A percentile compares a stretch with the other conserved stretches of the same genome.
These are phyloP conservation scores for Diaprepes abbreviatus DNA, from an alignment of 2,888 invertebrate species.

Conservation along the genomic window DNA sequence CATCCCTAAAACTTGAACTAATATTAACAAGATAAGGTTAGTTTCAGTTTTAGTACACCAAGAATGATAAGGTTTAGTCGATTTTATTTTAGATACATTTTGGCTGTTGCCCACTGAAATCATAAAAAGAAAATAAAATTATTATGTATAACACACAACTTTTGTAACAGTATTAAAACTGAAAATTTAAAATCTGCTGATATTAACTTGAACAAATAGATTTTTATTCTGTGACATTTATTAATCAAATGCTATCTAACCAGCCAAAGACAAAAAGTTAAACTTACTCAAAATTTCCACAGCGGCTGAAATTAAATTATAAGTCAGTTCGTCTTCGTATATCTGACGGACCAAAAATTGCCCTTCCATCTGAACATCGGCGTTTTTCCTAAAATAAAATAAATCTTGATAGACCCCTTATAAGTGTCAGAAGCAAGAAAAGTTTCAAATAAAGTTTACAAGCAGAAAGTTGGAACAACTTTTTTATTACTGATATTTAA, in stretches of 20 bases:
- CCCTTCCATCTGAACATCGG: constrained; percentile 94
- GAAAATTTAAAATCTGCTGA: no score
- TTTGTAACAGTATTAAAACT: no score
- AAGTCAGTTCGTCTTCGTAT: constrained; percentile 95
- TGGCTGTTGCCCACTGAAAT: no score
- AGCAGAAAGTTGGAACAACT: background rate
- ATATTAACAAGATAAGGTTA: no score
- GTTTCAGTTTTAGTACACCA: no score
- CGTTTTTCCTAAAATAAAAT: constrained; percentile 81
- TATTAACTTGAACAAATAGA: background rate
- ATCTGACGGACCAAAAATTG: constrained; percentile 95
- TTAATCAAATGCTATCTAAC: background rate
- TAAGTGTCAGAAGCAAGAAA: constrained; percentile 4
- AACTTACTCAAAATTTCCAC: constrained; percentile 90
- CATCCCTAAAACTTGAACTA: no score
- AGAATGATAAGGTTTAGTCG: no score
- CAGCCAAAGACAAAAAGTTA: background rate
- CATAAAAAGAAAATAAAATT: no score
- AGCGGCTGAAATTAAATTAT: constrained; percentile 92
- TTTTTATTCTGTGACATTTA: background rate
- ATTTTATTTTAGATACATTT: no score
- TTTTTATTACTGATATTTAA: background rate
- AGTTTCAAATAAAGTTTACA: constrained; percentile 13
- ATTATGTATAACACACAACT: no score
- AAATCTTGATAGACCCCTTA: constrained; percentile 8